These are phyloP conservation scores for Gambusia affinis DNA, from an alignment of 2,113 vertebrate genomes.

Conservation along the genomic window DNA sequence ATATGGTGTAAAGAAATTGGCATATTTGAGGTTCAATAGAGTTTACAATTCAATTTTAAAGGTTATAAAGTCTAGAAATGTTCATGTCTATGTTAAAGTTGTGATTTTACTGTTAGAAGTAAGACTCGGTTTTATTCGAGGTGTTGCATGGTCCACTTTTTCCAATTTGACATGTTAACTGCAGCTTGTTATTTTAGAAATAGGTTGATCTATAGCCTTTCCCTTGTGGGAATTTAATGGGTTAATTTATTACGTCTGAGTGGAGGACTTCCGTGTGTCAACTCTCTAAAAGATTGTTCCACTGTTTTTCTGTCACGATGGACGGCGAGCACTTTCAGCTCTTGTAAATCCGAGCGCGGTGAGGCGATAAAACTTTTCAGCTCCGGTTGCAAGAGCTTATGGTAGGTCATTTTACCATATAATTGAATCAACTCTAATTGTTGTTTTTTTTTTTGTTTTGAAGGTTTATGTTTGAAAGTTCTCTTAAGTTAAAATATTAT, in stretches of 20 bases:
- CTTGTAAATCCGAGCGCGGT: background rate
- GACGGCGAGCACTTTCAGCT: background rate
- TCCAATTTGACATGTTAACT: background rate
- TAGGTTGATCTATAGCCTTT: background rate
- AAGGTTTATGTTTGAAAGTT: no score
- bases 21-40: background rate
- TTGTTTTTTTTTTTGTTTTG: no score
- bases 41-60: background rate
- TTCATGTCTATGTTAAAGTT: background rate
- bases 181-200: background rate
- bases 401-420: background rate
- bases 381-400: background rate
- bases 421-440: background rate
- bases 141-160: background rate
- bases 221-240: conserved; percentile 1
- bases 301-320: background rate
- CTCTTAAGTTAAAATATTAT: no score
- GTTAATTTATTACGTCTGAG: background rate
- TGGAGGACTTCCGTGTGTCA: background rate
- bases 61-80: no score
- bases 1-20: no score
- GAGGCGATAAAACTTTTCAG: background rate
- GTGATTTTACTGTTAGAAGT: background rate
- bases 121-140: background rate
- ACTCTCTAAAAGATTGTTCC: background rate